phyloP scores from a whole-genome alignment of 2,797 vertebrate species.

The Anabas testudineus region DNA sequence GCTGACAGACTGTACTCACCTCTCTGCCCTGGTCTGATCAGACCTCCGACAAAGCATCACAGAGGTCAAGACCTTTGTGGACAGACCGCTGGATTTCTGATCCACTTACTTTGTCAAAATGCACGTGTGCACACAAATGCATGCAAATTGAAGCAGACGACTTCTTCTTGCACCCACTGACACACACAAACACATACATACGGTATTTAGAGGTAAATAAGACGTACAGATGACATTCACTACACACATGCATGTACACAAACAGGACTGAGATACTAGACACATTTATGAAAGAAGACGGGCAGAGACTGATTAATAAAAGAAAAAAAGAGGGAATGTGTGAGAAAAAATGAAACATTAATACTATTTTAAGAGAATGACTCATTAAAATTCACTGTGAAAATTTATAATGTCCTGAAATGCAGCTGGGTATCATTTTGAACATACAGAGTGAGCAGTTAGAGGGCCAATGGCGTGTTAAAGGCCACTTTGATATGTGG shows the following conservation, averaged over 20 bases:
- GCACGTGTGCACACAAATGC: slow-evolving; percentile 38
- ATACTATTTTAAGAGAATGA: slow-evolving; percentile 1
- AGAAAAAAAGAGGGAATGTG: slow-evolving; percentile 3
- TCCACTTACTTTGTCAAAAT: slow-evolving; percentile 65
- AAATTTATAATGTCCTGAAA: background rate
- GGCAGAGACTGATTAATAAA: background rate
- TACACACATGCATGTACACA: slow-evolving; percentile 16
- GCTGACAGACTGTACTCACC: slow-evolving; percentile 56
- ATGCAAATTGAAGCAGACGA: slow-evolving; percentile 47
- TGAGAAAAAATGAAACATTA: background rate
- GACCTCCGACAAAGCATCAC: slow-evolving; percentile 65
- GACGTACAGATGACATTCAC: slow-evolving; percentile 42
- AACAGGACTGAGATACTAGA: background rate
- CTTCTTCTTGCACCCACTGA: slow-evolving; percentile 13
- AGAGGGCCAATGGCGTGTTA: slow-evolving; percentile 32
- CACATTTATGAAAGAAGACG: slow-evolving; percentile 8
- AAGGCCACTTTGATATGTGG: slow-evolving; percentile 42
- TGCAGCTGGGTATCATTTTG: slow-evolving; percentile 19
- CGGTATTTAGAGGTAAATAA: background rate
- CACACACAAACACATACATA: slow-evolving; percentile 15
- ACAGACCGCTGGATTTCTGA: slow-evolving; percentile 62
- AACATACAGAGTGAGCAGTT: slow-evolving; percentile 12
- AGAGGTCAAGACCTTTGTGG: slow-evolving; percentile 73
- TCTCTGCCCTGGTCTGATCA: slow-evolving; percentile 55
- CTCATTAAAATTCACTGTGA: slow-evolving; percentile 21